Evolutionary conservation across 2,113 vertebrate species (phyloP).

Genomic region (Leptobrachium ailaonicum): DNA sequence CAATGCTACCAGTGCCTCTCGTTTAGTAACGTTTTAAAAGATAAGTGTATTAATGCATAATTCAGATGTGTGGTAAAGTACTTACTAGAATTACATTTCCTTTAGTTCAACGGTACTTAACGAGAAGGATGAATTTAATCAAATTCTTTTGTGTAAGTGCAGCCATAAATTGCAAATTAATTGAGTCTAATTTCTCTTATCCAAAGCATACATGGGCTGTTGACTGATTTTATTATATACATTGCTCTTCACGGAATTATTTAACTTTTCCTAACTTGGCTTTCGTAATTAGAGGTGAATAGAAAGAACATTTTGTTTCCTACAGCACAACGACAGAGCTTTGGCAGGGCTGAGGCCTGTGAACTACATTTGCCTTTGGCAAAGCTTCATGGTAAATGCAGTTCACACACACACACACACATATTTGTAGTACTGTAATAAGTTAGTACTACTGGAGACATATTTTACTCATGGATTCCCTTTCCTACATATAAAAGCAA

Average conservation of each 20-base stretch:
- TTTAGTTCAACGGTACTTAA: conserved; percentile 17
- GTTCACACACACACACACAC: too few species aligned
- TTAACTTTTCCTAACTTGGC: background rate
- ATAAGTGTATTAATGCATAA: too few species aligned
- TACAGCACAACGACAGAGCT: too few species aligned
- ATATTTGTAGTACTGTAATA: too few species aligned
- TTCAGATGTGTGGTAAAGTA: background rate
- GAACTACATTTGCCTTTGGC: too few species aligned
- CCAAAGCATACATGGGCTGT: background rate
- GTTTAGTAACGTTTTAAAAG: too few species aligned
- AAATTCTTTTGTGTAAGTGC: conserved; percentile 19
- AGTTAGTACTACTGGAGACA: too few species aligned
- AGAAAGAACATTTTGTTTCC: conserved; percentile 25
- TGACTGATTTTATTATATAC: conserved; percentile 33
- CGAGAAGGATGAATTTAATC: background rate
- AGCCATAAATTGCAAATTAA: conserved; percentile 14
- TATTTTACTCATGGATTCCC: too few species aligned
- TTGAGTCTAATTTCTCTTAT: conserved; percentile 21
- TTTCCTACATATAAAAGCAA: too few species aligned
- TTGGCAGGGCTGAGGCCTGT: too few species aligned
- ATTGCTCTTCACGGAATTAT: conserved; percentile 15
- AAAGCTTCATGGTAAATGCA: too few species aligned
- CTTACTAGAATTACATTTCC: conserved; percentile 9
- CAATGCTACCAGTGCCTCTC: too few species aligned
- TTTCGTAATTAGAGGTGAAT: background rate